A percentile compares a stretch with the other conserved stretches of the same genome.
Conservation (phyloP, 2,888 invertebrate species). For the Torymus auratus region DNA sequence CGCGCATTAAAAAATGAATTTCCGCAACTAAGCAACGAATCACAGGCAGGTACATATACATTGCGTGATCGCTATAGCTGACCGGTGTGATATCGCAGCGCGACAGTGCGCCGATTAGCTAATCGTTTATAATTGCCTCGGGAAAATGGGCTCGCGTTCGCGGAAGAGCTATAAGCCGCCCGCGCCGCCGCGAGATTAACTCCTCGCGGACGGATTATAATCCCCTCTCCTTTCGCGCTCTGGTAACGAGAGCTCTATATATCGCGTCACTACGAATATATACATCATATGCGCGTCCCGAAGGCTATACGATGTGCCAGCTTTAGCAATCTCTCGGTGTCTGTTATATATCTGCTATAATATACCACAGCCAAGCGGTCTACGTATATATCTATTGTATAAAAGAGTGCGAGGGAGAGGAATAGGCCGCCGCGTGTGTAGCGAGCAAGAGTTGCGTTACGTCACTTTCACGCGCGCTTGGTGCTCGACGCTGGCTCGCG, state of each 20-base stretch:
- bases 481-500: conserved; percentile 30
- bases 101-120: conserved; percentile 33
- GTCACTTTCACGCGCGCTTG: conserved; percentile 63
- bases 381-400: too few species aligned
- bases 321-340: too few species aligned
- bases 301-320: too few species aligned
- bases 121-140: conserved; percentile 45
- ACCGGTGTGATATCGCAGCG: not conserved
- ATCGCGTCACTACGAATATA: too few species aligned
- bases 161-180: conserved; percentile 26
- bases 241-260: conserved; percentile 5
- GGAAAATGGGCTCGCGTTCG: conserved; percentile 45
- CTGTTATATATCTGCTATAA: too few species aligned
- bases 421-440: conserved; percentile 15
- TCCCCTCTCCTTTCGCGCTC: not conserved
- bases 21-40: too few species aligned
- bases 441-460: conserved; percentile 61
- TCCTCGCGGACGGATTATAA: not conserved
- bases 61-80: too few species aligned
- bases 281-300: too few species aligned
- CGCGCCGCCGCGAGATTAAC: conserved; percentile 18
- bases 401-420: not conserved
- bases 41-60: too few species aligned
- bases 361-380: too few species aligned
- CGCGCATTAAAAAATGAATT: too few species aligned